phyloP scores from a whole-genome alignment of 2,113 vertebrate genomes.

The Perca fluviatilis region DNA sequence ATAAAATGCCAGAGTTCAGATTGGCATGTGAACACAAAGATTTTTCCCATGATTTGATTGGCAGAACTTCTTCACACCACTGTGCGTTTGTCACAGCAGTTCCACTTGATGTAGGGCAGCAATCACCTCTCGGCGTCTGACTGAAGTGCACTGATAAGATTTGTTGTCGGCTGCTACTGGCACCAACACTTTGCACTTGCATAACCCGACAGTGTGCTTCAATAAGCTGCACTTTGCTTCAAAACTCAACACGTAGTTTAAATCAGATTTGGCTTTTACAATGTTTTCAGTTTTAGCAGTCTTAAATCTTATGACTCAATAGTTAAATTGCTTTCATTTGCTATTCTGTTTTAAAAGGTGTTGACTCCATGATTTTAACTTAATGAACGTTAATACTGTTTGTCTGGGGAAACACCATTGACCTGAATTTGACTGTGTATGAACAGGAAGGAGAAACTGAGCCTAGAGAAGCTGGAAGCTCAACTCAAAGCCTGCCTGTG shows the following conservation, averaged over 20 bases:
- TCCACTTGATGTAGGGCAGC: constrained; percentile 33
- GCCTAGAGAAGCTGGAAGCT: constrained; percentile 95
- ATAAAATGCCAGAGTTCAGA: neutral
- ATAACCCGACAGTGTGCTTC: constrained; percentile 24
- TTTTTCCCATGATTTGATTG: neutral
- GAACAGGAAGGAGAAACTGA: constrained; percentile 90
- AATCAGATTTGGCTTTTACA: neutral
- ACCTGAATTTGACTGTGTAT: neutral
- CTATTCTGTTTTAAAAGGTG: too few relatives aligned
- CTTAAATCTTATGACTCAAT: neutral
- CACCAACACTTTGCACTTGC: constrained; percentile 4
- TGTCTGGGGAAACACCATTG: neutral
- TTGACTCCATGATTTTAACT: too few relatives aligned
- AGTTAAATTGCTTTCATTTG: too few relatives aligned
- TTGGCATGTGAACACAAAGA: neutral
- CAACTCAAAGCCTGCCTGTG: constrained; percentile 98
- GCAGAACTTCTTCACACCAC: neutral
- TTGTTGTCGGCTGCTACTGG: constrained; percentile 10
- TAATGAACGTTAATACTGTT: neutral
- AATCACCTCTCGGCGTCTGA: constrained; percentile 27
- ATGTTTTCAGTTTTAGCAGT: neutral
- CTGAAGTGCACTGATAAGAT: constrained; percentile 54
- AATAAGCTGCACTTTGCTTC: neutral
- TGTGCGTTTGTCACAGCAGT: constrained; percentile 1
- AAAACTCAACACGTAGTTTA: neutral